Conservation (phyloP, 1,140 invertebrate genomes). For the Drosophila serrata region DNA sequence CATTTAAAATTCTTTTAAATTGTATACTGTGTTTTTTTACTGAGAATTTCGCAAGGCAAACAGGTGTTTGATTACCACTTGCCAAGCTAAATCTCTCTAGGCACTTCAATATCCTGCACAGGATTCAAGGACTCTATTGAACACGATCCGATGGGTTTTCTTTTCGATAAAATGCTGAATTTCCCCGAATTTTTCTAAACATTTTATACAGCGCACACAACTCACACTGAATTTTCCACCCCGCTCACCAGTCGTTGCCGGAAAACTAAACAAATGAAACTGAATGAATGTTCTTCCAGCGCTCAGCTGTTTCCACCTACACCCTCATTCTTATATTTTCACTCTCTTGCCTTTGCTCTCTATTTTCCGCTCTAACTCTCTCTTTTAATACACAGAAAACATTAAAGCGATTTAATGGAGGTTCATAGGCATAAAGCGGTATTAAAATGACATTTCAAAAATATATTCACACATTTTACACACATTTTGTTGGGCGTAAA, state of each 20-base stretch:
- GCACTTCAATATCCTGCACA: slow-evolving; percentile 16
- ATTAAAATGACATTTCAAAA: slow-evolving; percentile 21
- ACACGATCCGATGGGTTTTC: slow-evolving; percentile 5
- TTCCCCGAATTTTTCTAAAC: slow-evolving; percentile 1
- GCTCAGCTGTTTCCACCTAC: slow-evolving; percentile 56
- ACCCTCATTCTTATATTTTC: slow-evolving; percentile 1
- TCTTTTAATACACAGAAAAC: slow-evolving; percentile 12
- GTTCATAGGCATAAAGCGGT: slow-evolving; percentile 23
- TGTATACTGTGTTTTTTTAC: neutral
- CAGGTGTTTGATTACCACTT: slow-evolving; percentile 49
- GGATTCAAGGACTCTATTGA: slow-evolving; percentile 14
- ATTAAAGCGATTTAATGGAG: slow-evolving; percentile 6
- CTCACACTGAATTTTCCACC: slow-evolving; percentile 34
- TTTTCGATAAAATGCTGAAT: neutral
- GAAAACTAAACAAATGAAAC: slow-evolving; percentile 46
- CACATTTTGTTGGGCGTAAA: slow-evolving; percentile 8
- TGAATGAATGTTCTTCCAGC: slow-evolving; percentile 13
- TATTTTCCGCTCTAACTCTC: slow-evolving; percentile 3
- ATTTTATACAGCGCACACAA: slow-evolving; percentile 20
- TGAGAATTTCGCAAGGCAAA: slow-evolving; percentile 18
- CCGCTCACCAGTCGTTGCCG: slow-evolving; percentile 33
- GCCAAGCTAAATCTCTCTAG: neutral
- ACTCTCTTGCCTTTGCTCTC: neutral
- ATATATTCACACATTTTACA: slow-evolving; percentile 7
- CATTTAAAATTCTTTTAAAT: neutral